phyloP scores from a whole-genome alignment of 2,888 invertebrate genomes.

The Drosophila leonis region DNA sequence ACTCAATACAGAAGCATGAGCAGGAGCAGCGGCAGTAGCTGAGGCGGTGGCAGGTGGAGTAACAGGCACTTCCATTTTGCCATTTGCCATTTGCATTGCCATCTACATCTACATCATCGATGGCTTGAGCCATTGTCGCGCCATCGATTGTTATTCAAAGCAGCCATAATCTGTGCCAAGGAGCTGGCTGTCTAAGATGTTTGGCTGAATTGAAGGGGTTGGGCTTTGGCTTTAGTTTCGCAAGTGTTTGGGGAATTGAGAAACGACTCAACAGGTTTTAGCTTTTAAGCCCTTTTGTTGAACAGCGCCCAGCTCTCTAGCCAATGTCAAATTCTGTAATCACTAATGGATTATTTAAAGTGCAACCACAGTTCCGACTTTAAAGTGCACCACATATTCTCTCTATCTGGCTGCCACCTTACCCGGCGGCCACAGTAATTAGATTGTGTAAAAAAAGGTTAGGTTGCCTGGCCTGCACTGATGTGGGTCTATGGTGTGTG shows the following conservation, averaged over 20 bases:
- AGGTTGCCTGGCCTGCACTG: conserved; percentile 20
- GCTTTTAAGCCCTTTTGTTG: conserved; percentile 81
- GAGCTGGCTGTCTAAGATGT: conserved; percentile 33
- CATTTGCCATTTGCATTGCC: conserved; percentile 46
- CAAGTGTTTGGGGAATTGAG: conserved; percentile 85
- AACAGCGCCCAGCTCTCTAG: conserved; percentile 35
- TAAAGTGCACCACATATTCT: conserved; percentile 46
- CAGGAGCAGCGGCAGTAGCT: neutral
- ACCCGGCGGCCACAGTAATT: conserved; percentile 57
- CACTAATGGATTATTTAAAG: conserved; percentile 81
- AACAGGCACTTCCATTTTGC: conserved; percentile 50
- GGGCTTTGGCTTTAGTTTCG: conserved; percentile 69
- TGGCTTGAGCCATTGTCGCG: conserved; percentile 62
- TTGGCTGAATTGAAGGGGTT: conserved; percentile 38
- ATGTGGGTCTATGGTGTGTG: conserved; percentile 53
- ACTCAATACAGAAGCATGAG: neutral
- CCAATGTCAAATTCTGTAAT: conserved; percentile 55
- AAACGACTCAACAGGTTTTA: conserved; percentile 85
- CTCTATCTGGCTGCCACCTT: neutral
- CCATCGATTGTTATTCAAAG: conserved; percentile 81
- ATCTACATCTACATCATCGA: conserved; percentile 61
- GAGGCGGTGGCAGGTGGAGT: neutral
- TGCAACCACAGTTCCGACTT: conserved; percentile 39
- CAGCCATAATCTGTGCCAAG: conserved; percentile 74
- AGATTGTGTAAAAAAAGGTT: conserved; percentile 67